phyloP scores from a whole-genome alignment of 2,888 invertebrate genomes.

The Tigriopus californicus region DNA sequence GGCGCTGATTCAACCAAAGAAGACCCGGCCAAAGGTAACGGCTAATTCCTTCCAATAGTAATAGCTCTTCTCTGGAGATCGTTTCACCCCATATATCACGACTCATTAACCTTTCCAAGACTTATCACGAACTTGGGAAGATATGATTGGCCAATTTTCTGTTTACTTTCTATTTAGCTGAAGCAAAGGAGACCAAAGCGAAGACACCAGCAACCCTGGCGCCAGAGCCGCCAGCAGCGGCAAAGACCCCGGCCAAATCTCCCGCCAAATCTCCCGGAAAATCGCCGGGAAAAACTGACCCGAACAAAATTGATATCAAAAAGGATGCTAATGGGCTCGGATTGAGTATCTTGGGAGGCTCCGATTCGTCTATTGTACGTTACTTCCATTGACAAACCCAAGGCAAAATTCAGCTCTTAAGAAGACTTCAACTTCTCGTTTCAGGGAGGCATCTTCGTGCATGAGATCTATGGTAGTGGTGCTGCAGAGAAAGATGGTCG shows the following conservation, averaged over 20 bases:
- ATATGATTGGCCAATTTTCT: too few relatives aligned
- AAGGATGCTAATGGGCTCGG: constrained; percentile 10
- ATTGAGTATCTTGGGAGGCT: constrained; percentile 10
- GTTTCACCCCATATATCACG: not conserved
- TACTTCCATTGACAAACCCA: too few relatives aligned
- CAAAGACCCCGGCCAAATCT: constrained; percentile 3
- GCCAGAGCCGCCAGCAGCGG: not conserved
- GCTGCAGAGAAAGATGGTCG: constrained; percentile 10
- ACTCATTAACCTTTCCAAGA: too few relatives aligned
- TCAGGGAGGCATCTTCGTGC: constrained; percentile 12
- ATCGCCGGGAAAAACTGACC: constrained; percentile 11
- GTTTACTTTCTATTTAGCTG: too few relatives aligned
- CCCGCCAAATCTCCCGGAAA: constrained; percentile 11
- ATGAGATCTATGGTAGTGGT: constrained; percentile 10
- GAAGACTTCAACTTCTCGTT: not conserved
- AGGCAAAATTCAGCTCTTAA: not conserved
- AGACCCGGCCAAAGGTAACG: too few relatives aligned
- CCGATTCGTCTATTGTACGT: constrained; percentile 9
- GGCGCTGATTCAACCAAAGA: not conserved
- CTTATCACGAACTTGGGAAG: too few relatives aligned
- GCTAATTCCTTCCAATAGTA: too few relatives aligned
- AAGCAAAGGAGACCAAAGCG: not conserved
- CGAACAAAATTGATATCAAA: constrained; percentile 12
- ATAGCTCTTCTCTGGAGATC: not conserved
- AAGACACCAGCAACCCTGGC: not conserved